Percentiles rank a stretch among this genome's conserved stretches.
phyloP scores from a whole-genome alignment of 1,140 invertebrate genomes.

The Pseudoatta argentina region DNA sequence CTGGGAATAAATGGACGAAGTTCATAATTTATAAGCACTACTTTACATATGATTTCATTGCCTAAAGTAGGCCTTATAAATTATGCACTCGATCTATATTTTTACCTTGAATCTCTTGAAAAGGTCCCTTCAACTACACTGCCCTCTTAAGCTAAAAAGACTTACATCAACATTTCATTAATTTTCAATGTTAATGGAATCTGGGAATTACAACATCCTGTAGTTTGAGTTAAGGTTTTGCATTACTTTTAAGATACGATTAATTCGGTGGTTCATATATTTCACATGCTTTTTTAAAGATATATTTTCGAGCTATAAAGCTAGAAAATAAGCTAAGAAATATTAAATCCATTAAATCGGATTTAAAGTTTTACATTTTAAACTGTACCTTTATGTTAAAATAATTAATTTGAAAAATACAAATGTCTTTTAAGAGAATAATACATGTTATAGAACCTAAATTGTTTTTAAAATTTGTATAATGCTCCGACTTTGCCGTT shows the following conservation, averaged over 20 bases:
- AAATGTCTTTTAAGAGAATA: not conserved
- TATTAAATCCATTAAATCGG: not conserved
- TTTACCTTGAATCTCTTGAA: not conserved
- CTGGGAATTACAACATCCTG: not conserved
- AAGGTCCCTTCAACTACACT: slow-evolving; percentile 10
- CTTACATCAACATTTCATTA: slow-evolving; percentile 25
- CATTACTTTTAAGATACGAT: not conserved
- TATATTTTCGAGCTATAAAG: not conserved
- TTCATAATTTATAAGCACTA: slow-evolving; percentile 41
- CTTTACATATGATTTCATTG: slow-evolving; percentile 46
- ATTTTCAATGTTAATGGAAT: slow-evolving; percentile 9
- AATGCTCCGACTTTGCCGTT: not conserved
- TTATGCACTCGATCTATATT: slow-evolving; percentile 41
- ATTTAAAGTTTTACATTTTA: not conserved
- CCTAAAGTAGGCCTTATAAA: slow-evolving; percentile 30
- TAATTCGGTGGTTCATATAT: not conserved
- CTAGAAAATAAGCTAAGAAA: not conserved
- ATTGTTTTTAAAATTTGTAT: not conserved
- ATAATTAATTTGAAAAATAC: not conserved
- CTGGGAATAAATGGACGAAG: not conserved
- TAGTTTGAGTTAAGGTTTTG: not conserved
- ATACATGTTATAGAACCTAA: not conserved
- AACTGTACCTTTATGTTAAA: not conserved
- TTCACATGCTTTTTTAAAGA: not conserved
- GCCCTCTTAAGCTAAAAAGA: not conserved